Base-by-base conservation (phyloP, 2,113 vertebrate species). In the Paradisaea rubra region DNA sequence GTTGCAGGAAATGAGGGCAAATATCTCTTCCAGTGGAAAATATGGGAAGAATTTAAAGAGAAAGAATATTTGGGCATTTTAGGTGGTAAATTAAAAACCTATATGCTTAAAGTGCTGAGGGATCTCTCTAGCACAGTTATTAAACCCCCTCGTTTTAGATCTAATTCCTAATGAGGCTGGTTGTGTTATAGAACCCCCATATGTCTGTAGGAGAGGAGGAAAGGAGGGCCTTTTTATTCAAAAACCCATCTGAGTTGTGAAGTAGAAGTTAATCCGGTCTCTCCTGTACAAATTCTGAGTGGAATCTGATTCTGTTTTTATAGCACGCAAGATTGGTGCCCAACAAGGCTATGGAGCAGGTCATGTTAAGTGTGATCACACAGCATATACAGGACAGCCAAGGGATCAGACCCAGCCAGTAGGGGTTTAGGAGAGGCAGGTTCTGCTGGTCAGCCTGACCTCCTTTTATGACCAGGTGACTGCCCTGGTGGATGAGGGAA, bases 41-140 rank as follows among this genome's bases (percentile, higher is more conserved):
- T 95, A 89, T 81, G 88, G 81, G 28, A 94, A 92, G 86, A 96
- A 94, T 96, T 88, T 92, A 92, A 86, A 66, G 87, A 86, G 39
- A 27, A 88, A 54, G 33, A 91, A 19, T 73, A 74, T 91, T 86
- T 63, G 25, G 25, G 25, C 41, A 15, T 39, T 78, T 86, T 60
- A 56, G 73, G 49, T 81, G 53, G 37, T 68, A 83, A 86, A 66
- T 53, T 44, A 86, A 54, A 95, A 77, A 52, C 33, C 35, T 47
- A 1, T 86, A 12, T 63, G 8, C 27, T 33, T 77, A 28, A 88
- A 88, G 15, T 81, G 17, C 27, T 44, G 27, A 45, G 44, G 8
- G 24, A 54, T 53, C 20, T 81, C 30, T 68, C 30, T 41, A 85
- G 39, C 6, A 3, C 70, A 49, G 35, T 69, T 85, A 19, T 60